Conservation (phyloP, 2,888 invertebrate species). For the Apodemia zela region DNA sequence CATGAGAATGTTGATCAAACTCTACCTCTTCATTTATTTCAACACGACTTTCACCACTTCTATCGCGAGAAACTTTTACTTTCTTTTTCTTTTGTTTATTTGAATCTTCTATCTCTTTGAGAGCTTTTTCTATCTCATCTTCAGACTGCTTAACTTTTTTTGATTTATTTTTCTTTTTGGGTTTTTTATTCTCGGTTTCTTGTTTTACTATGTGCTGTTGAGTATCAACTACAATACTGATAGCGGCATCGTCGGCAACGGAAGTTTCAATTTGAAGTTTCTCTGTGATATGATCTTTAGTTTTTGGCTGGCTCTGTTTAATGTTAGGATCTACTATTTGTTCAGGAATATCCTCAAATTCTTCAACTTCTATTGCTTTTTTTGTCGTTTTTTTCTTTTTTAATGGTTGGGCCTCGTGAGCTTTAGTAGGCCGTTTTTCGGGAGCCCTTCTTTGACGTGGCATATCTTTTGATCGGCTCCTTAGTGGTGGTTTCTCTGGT, state of each 20-base stretch:
- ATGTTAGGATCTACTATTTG: slow-evolving; percentile 25
- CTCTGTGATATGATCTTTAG: slow-evolving; percentile 24
- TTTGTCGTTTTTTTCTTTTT: slow-evolving; percentile 64
- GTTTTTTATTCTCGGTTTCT: slow-evolving; percentile 49
- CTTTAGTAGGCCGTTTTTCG: slow-evolving; percentile 60
- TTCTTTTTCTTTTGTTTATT: slow-evolving; percentile 62
- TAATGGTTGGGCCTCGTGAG: slow-evolving; percentile 50
- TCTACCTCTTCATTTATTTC: slow-evolving; percentile 15
- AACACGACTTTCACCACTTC: slow-evolving; percentile 39
- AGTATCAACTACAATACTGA: background rate
- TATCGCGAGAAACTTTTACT: slow-evolving; percentile 45
- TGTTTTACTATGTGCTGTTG: slow-evolving; percentile 21
- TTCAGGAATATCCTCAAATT: slow-evolving; percentile 56
- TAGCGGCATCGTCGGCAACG: slow-evolving; percentile 25
- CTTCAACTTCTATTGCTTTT: slow-evolving; percentile 65
- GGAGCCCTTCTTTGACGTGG: slow-evolving; percentile 59
- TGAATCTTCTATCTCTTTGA: slow-evolving; percentile 67
- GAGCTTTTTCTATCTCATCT: slow-evolving; percentile 67
- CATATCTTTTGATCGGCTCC: slow-evolving; percentile 65
- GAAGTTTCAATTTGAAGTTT: slow-evolving; percentile 35
- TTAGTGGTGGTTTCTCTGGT: slow-evolving; percentile 41
- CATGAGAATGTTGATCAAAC: background rate
- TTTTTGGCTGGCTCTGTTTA: slow-evolving; percentile 16
- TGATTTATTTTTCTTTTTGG: slow-evolving; percentile 62
- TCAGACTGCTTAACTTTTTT: slow-evolving; percentile 55